A percentile compares a stretch with the other conserved stretches of the same genome.
Conservation (phyloP, 1,140 invertebrate species). For the Drosophila orosa region DNA sequence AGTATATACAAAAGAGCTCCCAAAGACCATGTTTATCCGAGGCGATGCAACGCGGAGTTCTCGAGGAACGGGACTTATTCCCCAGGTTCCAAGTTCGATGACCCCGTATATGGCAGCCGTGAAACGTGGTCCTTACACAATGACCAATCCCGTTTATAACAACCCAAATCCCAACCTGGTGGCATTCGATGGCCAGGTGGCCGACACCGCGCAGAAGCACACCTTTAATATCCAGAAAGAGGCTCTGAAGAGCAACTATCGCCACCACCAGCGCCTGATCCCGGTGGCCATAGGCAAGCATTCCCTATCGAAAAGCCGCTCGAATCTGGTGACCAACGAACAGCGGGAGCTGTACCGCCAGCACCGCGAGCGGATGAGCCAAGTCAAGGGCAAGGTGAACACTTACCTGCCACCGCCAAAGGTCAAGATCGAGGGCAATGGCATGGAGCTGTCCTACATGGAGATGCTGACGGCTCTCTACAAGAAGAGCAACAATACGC, state of each 20-base stretch:
- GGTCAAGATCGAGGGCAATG: slow-evolving; percentile 55
- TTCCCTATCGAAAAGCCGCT: slow-evolving; percentile 11
- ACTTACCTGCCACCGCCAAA: slow-evolving; percentile 64
- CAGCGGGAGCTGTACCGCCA: slow-evolving; percentile 66
- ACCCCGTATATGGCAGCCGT: slow-evolving; percentile 53
- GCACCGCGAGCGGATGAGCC: slow-evolving; percentile 61
- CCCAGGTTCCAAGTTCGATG: slow-evolving; percentile 11
- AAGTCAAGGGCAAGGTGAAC: slow-evolving; percentile 72
- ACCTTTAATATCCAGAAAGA: slow-evolving; percentile 62
- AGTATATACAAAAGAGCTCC: slow-evolving; percentile 12
- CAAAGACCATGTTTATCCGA: slow-evolving; percentile 57
- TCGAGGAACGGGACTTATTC: not conserved
- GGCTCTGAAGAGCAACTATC: slow-evolving; percentile 36
- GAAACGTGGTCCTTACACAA: slow-evolving; percentile 49
- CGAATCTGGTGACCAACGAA: slow-evolving; percentile 55
- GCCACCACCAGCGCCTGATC: slow-evolving; percentile 50
- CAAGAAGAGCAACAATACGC: slow-evolving; percentile 69
- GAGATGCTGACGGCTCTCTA: slow-evolving; percentile 71
- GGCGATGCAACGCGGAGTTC: slow-evolving; percentile 13
- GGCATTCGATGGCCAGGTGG: slow-evolving; percentile 17
- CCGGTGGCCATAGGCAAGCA: slow-evolving; percentile 26
- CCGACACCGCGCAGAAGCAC: slow-evolving; percentile 29
- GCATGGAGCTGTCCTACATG: slow-evolving; percentile 73
- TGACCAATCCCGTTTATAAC: slow-evolving; percentile 58
- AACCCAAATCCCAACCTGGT: slow-evolving; percentile 27